Percentiles rank a stretch among this genome's conserved stretches.
phyloP scores from a whole-genome alignment of 2,797 vertebrate species.

The Poecile montanus region DNA sequence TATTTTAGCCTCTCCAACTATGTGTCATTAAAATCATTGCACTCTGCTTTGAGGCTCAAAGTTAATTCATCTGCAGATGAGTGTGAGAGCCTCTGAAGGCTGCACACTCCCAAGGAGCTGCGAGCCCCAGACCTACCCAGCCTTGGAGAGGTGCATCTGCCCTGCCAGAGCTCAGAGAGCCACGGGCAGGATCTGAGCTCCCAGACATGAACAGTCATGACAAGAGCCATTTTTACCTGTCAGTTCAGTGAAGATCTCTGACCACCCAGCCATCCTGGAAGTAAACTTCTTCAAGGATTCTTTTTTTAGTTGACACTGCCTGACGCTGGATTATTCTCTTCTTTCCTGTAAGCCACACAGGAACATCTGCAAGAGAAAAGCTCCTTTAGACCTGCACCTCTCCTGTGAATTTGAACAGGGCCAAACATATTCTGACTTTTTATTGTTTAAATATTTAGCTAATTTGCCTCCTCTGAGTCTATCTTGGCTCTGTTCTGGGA shows the following conservation, averaged over 20 bases:
- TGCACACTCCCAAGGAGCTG: not conserved
- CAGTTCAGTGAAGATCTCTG: not conserved
- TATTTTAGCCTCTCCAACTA: not conserved
- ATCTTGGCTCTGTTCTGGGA: not conserved
- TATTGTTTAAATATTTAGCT: not conserved
- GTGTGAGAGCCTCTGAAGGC: not conserved
- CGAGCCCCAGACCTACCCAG: not conserved
- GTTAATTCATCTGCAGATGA: not conserved
- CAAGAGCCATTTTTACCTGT: not conserved
- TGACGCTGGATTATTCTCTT: not conserved
- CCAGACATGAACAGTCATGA: not conserved
- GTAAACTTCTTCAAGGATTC: not conserved
- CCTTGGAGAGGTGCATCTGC: not conserved
- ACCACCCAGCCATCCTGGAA: not conserved
- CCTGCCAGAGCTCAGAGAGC: not conserved
- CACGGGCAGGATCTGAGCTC: not conserved
- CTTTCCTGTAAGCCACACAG: not conserved
- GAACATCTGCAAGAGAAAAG: not conserved
- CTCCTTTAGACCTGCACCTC: not conserved
- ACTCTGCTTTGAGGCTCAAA: not conserved
- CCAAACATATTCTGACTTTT: not conserved
- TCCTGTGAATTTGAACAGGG: not conserved
- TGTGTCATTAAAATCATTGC: constrained; percentile 7
- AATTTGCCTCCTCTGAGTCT: not conserved
- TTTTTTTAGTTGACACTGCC: not conserved